phyloP scores from a whole-genome alignment of 2,113 vertebrate species.

The Paratilapia polleni region DNA sequence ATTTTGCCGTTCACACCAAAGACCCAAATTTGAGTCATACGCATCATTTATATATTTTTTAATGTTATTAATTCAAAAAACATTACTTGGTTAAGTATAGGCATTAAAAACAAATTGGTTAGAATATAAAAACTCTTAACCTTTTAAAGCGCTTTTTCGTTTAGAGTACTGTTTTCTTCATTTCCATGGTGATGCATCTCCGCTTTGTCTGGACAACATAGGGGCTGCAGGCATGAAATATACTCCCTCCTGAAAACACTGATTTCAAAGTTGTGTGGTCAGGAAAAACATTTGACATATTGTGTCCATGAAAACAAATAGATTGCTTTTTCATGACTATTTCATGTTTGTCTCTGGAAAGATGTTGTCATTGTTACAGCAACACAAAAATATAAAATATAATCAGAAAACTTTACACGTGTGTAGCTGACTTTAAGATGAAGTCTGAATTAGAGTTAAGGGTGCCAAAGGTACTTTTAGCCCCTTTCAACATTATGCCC shows the following conservation, averaged over 20 bases:
- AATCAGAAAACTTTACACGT: neutral
- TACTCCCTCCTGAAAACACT: neutral
- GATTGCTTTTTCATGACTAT: neutral
- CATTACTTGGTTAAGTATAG: neutral
- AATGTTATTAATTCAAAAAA: neutral
- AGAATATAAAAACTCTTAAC: too few relatives aligned
- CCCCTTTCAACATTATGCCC: neutral
- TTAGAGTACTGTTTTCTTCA: neutral
- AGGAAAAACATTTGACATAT: neutral
- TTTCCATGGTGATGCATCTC: neutral
- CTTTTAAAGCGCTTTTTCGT: too few relatives aligned
- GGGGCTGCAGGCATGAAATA: neutral
- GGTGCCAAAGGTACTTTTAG: neutral
- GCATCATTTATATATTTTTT: neutral
- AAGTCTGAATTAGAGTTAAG: too few relatives aligned
- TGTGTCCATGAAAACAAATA: neutral
- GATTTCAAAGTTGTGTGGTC: neutral
- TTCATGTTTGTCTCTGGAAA: neutral
- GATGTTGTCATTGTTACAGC: neutral
- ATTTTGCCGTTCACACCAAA: neutral
- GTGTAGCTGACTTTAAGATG: too few relatives aligned
- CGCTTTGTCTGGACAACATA: neutral
- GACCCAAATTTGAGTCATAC: neutral
- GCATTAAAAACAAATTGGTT: neutral
- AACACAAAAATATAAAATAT: neutral